Percentiles rank a stretch among this genome's conserved stretches.
phyloP scores from a whole-genome alignment of 1,140 invertebrate genomes.

The Lepidurus arcticus region DNA sequence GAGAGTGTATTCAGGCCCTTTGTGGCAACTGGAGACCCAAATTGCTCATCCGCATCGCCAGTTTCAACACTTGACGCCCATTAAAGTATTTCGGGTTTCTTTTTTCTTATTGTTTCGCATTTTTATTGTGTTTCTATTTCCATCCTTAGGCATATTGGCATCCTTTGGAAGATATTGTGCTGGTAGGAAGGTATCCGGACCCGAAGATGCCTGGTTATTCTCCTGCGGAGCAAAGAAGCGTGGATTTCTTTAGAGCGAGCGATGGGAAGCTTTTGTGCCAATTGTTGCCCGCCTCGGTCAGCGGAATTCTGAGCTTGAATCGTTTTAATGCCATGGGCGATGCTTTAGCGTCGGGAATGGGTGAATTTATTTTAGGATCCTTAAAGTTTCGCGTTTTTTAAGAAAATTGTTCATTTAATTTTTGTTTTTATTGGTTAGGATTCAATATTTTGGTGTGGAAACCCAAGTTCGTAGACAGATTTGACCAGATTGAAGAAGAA shows the following conservation, averaged over 20 bases:
- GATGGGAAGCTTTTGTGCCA: conserved; percentile 41
- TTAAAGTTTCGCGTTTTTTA: neutral
- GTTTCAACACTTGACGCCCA: conserved; percentile 46
- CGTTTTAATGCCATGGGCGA: conserved; percentile 41
- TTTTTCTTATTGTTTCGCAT: conserved; percentile 9
- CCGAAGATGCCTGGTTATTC: conserved; percentile 38
- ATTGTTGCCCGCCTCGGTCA: conserved; percentile 37
- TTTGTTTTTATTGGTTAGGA: neutral
- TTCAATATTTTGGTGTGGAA: conserved; percentile 29
- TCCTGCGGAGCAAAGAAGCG: conserved; percentile 39
- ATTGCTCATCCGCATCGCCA: conserved; percentile 46
- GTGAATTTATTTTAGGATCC: conserved; percentile 36
- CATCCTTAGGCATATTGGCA: conserved; percentile 45
- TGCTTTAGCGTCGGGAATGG: conserved; percentile 41
- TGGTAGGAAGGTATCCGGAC: conserved; percentile 45
- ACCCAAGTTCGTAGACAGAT: conserved; percentile 24
- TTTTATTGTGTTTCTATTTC: conserved; percentile 24
- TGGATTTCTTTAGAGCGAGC: conserved; percentile 44
- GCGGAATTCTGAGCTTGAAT: conserved; percentile 43
- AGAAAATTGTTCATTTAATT: neutral
- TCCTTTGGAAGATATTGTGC: conserved; percentile 44
- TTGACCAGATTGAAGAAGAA: neutral
- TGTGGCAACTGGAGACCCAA: conserved; percentile 41
- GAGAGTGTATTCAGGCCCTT: conserved; percentile 42
- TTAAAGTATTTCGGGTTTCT: conserved; percentile 42